Evolutionary conservation across 2,888 invertebrate genomes (phyloP), one percentile per base, ranked within the genome.

Genomic region (Cryptus viduatorius): DNA sequence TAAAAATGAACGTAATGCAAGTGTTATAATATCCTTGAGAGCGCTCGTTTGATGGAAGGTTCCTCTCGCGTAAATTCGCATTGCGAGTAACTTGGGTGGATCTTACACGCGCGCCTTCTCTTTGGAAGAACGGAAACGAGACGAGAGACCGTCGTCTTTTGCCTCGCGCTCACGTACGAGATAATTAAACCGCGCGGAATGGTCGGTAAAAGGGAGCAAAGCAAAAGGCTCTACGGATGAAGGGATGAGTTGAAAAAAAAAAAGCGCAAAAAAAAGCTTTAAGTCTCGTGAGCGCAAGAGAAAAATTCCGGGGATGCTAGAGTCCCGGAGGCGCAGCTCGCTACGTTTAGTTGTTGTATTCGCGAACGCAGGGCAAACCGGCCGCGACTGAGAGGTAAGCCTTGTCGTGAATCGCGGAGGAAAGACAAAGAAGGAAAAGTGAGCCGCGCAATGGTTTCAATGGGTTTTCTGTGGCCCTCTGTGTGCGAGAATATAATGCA

Each of bases 171-270:
- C 79, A 80, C 86, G 79, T 88, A 88, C 86, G 85, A 86, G 88
- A 88, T 87, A 88, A 88, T 88, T 87, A 88, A 88, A 88, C 84
- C 79, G 82, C 86, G 86, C 79, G 86, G 87, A 88, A 87, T 88
- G 86, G 87, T 79, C 82, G 84, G 82, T 79, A 77, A 85, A 86
- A 83, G 78, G 80, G 69, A 76, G 75, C 68, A 69, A 69, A 76
- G 82, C 73, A 67, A 83, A 86, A 71, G 78, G 78, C 59, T 37
- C 56, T 19, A 24, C 56, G 59, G 42, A 24, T 59, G 69, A 24
- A 65, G 14, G 19, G 46, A 16, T n/a, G 56, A 65, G 50, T 65
- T 7, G 3, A 44, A 12, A 48, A 48, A 53, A 53, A 53, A 50
- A 53, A 50, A 68, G 68, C 46, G 44, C 59, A 59, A 76, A 44